Base-by-base conservation (phyloP, 2,888 invertebrate genomes). In the Petrolisthes cinctipes region DNA sequence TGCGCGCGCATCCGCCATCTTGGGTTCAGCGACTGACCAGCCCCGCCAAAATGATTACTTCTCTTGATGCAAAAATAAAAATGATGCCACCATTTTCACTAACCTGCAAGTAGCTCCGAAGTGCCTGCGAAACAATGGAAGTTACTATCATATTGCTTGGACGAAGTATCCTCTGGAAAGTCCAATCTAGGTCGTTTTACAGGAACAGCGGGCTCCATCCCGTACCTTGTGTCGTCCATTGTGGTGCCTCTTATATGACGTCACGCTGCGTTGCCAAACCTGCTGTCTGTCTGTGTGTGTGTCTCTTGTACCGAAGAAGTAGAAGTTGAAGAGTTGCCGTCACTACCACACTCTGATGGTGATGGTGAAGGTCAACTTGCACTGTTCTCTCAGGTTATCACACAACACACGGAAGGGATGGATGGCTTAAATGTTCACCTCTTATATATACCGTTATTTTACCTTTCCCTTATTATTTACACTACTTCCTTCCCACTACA, bases 101-200 rank as follows among this genome's bases (percentile, higher is more conserved):
- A 11, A 89, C 89, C 89, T 86, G 89, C 23, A 57, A 89, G 82
- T 51, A 89, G 84, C 83, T 89, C 89, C 76, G 89, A 86, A 14
- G 86, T 89, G 84, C 89, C 84, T 9, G 86, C 86, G 76, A 89
- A 89, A 83, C 84, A 89, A 73, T 86, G 86, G 86, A 89, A 89
- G 83, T 85, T 82, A 37, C 86, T 73, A 56, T 86, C 86, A 51
- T 78, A 86, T 82, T 89, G 84, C 14, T 82, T 76, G 78, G 84
- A 84, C n/a, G 86, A 82, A 82, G 78, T 89, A 82, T 89, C 86
- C 11, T 86, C 85, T 76, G 86, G 89, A 73, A 89, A 90, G 85
- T 90, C 90, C 75, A 90, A 83, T 89, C 89, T 89, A 71, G 89
- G 89, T 80, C 90, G 90, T 85, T 90, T 90, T 83, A 89, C 86